These are phyloP conservation scores for Papilio machaon DNA, from an alignment of 1,140 invertebrate genomes.

Conservation along the genomic window DNA sequence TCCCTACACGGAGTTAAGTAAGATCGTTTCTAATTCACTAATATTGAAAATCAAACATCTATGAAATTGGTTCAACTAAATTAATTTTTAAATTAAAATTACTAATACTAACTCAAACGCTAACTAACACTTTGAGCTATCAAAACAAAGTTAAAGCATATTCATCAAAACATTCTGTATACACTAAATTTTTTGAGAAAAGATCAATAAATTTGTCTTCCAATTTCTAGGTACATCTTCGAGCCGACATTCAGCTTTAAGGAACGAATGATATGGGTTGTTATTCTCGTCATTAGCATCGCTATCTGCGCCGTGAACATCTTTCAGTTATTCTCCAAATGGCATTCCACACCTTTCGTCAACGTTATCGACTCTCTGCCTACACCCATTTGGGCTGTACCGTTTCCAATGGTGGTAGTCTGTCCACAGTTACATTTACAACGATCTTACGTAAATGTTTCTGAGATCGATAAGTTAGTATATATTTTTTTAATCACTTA, in stretches of 20 bases:
- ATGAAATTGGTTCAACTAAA: background rate
- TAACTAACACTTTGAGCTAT: no score
- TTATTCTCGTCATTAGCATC: slow-evolving; percentile 69
- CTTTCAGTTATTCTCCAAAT: slow-evolving; percentile 66
- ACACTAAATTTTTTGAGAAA: background rate
- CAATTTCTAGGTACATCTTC: slow-evolving; percentile 70
- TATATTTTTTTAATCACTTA: background rate
- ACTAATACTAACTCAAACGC: background rate
- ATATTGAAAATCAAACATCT: slow-evolving; percentile 43
- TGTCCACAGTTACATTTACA: slow-evolving; percentile 76
- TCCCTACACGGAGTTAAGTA: slow-evolving; percentile 76
- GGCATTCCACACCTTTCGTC: slow-evolving; percentile 72
- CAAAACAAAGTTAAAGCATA: no score
- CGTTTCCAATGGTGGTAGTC: slow-evolving; percentile 74
- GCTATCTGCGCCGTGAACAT: slow-evolving; percentile 69
- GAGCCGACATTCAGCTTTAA: slow-evolving; percentile 65
- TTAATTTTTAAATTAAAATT: background rate
- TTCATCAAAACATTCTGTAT: no score
- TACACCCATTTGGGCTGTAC: slow-evolving; percentile 77
- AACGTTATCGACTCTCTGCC: slow-evolving; percentile 76
- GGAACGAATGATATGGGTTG: slow-evolving; percentile 68
- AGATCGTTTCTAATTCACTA: slow-evolving; percentile 48
- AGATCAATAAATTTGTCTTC: background rate
- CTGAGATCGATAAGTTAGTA: slow-evolving; percentile 59
- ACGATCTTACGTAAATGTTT: slow-evolving; percentile 61